A percentile compares a stretch with the other conserved stretches of the same genome.
These are phyloP conservation scores for Trachelus tabidus DNA, from an alignment of 2,888 invertebrate genomes.

Conservation along the genomic window DNA sequence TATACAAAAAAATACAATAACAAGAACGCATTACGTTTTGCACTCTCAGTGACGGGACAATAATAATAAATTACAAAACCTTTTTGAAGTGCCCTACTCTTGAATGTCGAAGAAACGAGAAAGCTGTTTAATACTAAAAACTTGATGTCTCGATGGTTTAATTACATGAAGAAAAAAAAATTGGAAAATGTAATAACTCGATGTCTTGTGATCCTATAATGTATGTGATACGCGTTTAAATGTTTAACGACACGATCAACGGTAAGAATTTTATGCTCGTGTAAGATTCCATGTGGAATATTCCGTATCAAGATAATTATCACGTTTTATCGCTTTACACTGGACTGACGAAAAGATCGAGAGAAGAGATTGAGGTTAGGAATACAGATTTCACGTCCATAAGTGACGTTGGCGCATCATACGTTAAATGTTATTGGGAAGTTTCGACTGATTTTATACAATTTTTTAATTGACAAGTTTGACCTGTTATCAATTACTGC, in stretches of 20 bases:
- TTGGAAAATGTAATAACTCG: constrained; percentile 47
- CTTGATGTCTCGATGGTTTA: constrained; percentile 47
- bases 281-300: neutral
- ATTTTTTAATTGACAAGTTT: neutral
- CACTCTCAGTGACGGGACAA: neutral
- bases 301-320: neutral
- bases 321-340: neutral
- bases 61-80: constrained; percentile 30
- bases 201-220: constrained; percentile 58
- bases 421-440: neutral
- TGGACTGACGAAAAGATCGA: neutral
- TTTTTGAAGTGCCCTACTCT: constrained; percentile 60
- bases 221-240: constrained; percentile 57
- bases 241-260: constrained; percentile 19
- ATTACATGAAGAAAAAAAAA: constrained; percentile 38
- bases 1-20: neutral
- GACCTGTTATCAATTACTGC: neutral
- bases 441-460: neutral
- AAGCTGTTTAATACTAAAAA: constrained; percentile 40
- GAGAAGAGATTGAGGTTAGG: neutral
- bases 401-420: neutral
- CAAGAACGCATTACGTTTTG: neutral
- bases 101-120: constrained; percentile 50
- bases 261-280: constrained; percentile 12
- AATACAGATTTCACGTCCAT: neutral